Evolutionary conservation across 2,888 invertebrate species (phyloP), one percentile per base, ranked within the genome.

Genomic region (Dugesia japonica): DNA sequence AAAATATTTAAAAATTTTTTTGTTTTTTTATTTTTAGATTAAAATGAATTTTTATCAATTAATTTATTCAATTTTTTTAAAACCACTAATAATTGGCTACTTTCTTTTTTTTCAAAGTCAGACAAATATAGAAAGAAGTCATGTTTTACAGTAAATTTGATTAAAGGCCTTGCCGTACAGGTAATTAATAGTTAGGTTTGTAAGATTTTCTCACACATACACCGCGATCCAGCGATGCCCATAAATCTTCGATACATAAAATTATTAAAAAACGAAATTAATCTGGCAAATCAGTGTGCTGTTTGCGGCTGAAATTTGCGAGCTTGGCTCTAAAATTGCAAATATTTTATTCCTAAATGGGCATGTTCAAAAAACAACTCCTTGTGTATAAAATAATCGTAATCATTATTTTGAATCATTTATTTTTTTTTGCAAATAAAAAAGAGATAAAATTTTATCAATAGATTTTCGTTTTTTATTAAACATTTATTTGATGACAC

Each of bases 201-300:
- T 56, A 56, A n/a, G 23, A 56, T 56, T 56, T 56, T 56, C 56
- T 56, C 56, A 56, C 56, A 56, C 56, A 56, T 56, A 56, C 56
- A 56, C 56, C 56, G 56, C 31, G 7, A n/a, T 4, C n/a, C 23
- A 4, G 20, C 56, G 56, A 56, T 56, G 56, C 56, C 56, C 56
- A 56, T 56, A 56, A 56, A 56, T 56, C 56, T 56, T 56, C 4
- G 56, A 56, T 56, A 56, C 56, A 56, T 56, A 56, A 56, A 56
- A 56, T 9, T 56, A 20, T 56, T 20, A 56, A 56, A 23, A 38
- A 38, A 38, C 13, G 56, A 23, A 56, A 56, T 56, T 56, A 56
- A 56, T 56, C 56, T 56, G 56, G 56, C 56, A 56, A 56, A 56
- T 56, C 56, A 56, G 56, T 56, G 56, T 56, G 56, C 56, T 56